These are phyloP conservation scores for Morpho helenor DNA, from an alignment of 2,888 invertebrate species.

Conservation along the genomic window DNA sequence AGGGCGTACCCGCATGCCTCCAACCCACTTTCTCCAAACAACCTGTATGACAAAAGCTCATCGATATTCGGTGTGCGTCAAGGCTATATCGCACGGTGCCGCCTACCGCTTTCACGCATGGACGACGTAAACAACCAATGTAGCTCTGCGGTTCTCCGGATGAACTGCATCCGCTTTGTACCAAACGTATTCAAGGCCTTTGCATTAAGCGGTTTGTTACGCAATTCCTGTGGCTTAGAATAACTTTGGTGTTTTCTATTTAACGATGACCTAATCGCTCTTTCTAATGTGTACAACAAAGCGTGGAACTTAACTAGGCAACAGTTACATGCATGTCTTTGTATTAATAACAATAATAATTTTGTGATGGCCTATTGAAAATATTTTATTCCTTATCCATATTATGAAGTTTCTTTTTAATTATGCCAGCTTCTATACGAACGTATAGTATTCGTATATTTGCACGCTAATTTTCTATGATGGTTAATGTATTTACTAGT, in stretches of 20 bases:
- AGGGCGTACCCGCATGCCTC: conserved; percentile 74
- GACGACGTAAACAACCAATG: conserved; percentile 44
- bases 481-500: too few relatives aligned
- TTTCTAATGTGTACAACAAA: neutral
- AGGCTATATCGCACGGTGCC: conserved; percentile 45
- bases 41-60: conserved; percentile 64
- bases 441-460: too few relatives aligned
- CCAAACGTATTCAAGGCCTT: conserved; percentile 47
- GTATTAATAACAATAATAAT: too few relatives aligned
- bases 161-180: conserved; percentile 52
- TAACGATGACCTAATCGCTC: conserved; percentile 1
- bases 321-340: neutral
- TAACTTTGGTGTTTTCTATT: conserved; percentile 6
- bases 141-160: conserved; percentile 51
- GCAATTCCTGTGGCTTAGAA: conserved; percentile 8
- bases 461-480: too few relatives aligned
- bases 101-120: conserved; percentile 64
- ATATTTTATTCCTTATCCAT: too few relatives aligned
- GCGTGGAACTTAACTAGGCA: neutral
- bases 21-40: conserved; percentile 71
- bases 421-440: too few relatives aligned
- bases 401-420: too few relatives aligned
- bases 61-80: conserved; percentile 66
- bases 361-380: too few relatives aligned
- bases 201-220: conserved; percentile 21